phyloP scores from a whole-genome alignment of 2,113 vertebrate species.

The Numenius arquata region DNA sequence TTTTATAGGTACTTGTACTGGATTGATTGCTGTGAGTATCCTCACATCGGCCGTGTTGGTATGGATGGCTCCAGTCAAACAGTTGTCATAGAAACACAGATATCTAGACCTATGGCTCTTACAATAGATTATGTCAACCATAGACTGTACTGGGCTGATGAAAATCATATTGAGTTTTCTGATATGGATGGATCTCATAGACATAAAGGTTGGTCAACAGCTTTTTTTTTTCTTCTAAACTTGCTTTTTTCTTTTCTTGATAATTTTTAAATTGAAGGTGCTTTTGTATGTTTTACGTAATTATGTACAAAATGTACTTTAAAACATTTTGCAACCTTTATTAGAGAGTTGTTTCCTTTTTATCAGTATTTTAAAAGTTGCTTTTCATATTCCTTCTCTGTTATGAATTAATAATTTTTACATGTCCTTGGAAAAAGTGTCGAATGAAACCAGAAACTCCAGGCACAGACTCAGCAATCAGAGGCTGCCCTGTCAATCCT shows the following conservation, averaged over 20 bases:
- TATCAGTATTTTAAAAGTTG: background rate
- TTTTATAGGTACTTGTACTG: slow-evolving; percentile 90
- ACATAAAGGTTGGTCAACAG: slow-evolving; percentile 82
- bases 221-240: background rate
- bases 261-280: background rate
- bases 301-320: background rate
- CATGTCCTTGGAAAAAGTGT: background rate
- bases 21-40: slow-evolving; percentile 95
- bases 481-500: background rate
- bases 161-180: slow-evolving; percentile 94
- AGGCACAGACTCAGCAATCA: background rate
- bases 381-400: background rate
- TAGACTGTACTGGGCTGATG: slow-evolving; percentile 95
- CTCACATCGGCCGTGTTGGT: slow-evolving; percentile 90
- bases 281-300: background rate
- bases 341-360: background rate
- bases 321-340: background rate
- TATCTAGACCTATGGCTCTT: slow-evolving; percentile 90
- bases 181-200: slow-evolving; percentile 93
- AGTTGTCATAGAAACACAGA: slow-evolving; percentile 88
- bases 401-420: background rate
- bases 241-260: background rate
- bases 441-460: background rate
- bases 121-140: slow-evolving; percentile 97
- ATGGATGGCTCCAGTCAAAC: slow-evolving; percentile 92